Conservation (phyloP, 2,113 vertebrate genomes). For the Ondatra zibethicus region DNA sequence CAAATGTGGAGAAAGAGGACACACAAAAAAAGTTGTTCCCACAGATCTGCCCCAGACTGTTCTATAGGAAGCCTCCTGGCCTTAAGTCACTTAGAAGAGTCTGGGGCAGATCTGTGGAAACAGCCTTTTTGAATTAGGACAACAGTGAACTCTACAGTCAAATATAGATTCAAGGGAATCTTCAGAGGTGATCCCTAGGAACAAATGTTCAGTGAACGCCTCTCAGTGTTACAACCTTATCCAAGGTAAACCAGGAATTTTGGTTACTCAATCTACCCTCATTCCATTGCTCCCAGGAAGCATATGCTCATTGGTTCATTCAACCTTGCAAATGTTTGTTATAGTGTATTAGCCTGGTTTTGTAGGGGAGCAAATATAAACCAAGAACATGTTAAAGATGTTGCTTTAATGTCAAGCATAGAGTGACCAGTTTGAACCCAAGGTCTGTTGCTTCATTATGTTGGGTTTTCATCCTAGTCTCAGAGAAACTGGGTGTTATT, state of each 20-base stretch:
- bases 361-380: constrained; percentile 53
- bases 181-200: neutral
- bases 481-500: neutral
- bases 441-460: neutral
- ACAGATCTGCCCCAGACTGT: too few relatives aligned
- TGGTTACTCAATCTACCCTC: neutral
- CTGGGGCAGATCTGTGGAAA: neutral
- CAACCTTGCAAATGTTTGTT: neutral
- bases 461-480: neutral
- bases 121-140: neutral
- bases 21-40: too few relatives aligned
- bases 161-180: neutral
- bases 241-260: neutral
- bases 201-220: neutral
- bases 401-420: neutral
- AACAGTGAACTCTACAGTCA: neutral
- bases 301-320: neutral
- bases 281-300: neutral
- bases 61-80: too few relatives aligned
- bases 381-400: neutral
- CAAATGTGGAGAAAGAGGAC: neutral
- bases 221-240: neutral
- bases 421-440: constrained; percentile 11
- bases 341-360: neutral
- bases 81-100: neutral